Evolutionary conservation across 2,797 vertebrate species (phyloP), one percentile per base, ranked within the genome.

Genomic region (Micropoecilia bifurca): DNA sequence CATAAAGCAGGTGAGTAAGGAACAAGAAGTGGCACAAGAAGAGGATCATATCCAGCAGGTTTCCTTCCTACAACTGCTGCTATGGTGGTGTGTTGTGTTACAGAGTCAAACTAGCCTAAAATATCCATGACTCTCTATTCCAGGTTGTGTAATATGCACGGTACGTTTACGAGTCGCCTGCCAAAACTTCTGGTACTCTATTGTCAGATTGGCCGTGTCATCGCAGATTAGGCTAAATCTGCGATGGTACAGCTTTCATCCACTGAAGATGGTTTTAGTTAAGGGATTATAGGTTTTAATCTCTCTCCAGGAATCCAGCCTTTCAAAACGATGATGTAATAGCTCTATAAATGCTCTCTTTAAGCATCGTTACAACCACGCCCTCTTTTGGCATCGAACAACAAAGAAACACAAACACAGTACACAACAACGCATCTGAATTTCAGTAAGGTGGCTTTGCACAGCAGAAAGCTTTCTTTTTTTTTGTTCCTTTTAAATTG

Each of bases 301-400:
- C 75, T 79, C 77, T 45, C 85, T 91, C 89, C 85, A 90, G 89
- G 89, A 92, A 90, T 84, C 82, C 89, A 92, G 88, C 89, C 80
- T 90, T 88, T 86, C 76, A 88, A 93, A 91, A 85, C 57, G 85
- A 86, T 89, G 83, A 90, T 81, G 88, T 87, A 89, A 90, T 87
- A 91, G 85, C 81, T 90, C 87, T 87, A 81, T 82, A 74, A 88
- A 91, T 88, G 88, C 78, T 84, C 78, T 86, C 80, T 87, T 90
- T 83, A 87, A 91, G 89, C 88, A 87, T 87, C 53, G 47, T 79
- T 84, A 85, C 81, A 89, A 89, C 91, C 87, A 84, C 84, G 90
- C 85, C 86, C 85, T 83, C 76, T 88, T 95, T 96, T 96, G 96
- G 95, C 95, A 96, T 96, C 87, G 87, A 93, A 95, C 89, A 91